Evolutionary conservation across 2,888 invertebrate genomes (phyloP).

Genomic region (Lepas anatifera): DNA sequence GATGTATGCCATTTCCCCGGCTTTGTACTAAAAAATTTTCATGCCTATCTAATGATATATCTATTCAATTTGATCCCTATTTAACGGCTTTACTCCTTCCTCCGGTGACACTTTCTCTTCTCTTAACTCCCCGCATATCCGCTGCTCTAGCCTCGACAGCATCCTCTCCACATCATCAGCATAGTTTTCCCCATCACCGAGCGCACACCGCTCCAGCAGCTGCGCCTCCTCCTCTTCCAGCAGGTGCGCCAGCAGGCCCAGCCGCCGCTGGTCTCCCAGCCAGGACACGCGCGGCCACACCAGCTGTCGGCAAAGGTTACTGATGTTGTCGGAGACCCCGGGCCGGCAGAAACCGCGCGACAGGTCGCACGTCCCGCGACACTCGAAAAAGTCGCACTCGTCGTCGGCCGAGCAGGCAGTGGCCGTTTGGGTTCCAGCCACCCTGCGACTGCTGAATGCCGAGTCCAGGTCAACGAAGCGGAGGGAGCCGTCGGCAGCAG

Average conservation of each 20-base stretch:
- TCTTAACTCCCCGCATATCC: too few relatives aligned
- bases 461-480: slow-evolving; percentile 51
- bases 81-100: too few relatives aligned
- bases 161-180: too few relatives aligned
- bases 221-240: neutral
- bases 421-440: neutral
- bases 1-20: too few relatives aligned
- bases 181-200: neutral
- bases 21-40: too few relatives aligned
- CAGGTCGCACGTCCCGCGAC: slow-evolving; percentile 46
- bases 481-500: slow-evolving; percentile 33
- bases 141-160: too few relatives aligned
- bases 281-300: neutral
- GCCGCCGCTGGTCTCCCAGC: neutral
- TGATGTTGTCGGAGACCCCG: neutral
- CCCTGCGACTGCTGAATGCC: slow-evolving; percentile 34
- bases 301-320: neutral
- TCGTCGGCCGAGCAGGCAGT: slow-evolving; percentile 42
- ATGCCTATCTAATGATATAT: too few relatives aligned
- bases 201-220: neutral
- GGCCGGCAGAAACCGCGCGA: neutral
- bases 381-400: slow-evolving; percentile 56
- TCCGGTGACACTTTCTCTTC: too few relatives aligned
- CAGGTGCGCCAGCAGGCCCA: neutral
- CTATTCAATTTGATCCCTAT: too few relatives aligned